A percentile compares a stretch with the other conserved stretches of the same genome.
Evolutionary conservation across 2,888 invertebrate species (phyloP).

Genomic region (Lamellibrachia satsuma): DNA sequence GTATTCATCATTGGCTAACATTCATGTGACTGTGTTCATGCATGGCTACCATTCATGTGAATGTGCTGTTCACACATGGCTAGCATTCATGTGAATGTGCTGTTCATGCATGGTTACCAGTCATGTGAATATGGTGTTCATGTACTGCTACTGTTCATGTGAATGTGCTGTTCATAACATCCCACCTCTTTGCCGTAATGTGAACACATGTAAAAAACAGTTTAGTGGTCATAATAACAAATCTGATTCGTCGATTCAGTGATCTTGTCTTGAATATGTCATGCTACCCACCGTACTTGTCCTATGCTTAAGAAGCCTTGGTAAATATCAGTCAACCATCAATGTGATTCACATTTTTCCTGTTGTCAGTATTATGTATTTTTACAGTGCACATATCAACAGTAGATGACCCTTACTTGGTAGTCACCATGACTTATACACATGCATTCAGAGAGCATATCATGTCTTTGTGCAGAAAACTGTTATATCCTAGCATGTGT

Average conservation of each 20-base stretch:
- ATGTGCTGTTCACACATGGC: no score
- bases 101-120: no score
- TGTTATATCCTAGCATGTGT: not conserved
- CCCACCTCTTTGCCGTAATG: not conserved
- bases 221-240: not conserved
- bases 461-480: not conserved
- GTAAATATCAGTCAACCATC: not conserved
- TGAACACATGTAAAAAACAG: not conserved
- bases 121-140: no score
- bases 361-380: not conserved
- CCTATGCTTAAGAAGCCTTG: not conserved
- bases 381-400: not conserved
- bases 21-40: no score
- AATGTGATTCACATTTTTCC: not conserved
- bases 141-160: no score
- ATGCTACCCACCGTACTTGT: not conserved
- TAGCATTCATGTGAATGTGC: no score
- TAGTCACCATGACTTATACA: no score
- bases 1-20: no score
- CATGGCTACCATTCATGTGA: no score
- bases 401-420: not conserved
- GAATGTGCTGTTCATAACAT: not conserved
- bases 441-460: not conserved
- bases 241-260: not conserved
- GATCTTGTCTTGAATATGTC: not conserved